Evolutionary conservation across 2,888 invertebrate species (phyloP), one percentile per base, ranked within the genome.

Genomic region (Ligdia adustata): DNA sequence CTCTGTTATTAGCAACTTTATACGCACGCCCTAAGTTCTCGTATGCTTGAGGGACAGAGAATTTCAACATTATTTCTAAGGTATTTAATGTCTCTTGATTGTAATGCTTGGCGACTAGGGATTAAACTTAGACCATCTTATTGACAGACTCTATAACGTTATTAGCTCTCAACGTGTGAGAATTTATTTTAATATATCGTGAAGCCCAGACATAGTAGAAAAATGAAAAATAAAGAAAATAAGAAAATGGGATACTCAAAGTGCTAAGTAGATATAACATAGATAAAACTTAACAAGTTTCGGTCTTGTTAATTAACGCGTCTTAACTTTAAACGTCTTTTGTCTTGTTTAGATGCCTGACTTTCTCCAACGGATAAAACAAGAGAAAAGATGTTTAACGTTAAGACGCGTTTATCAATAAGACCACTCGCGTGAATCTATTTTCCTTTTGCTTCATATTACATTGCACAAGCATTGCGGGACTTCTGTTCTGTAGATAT

Each of bases 51-150:
- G 35, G 16, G 37, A 18, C 20, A 39, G 12, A 13, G 24, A 41
- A 11, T 27, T 44, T 46, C 29, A 44, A 52, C 40, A 41, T 37
- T 54, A 44, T 44, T 27, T 41, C 7, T n/a, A 47, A n/a, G n/a
- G n/a, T n/a, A n/a, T n/a, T n/a, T n/a, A n/a, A 26, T 13, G 13
- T 2, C 6, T 9, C 31, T 24, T 24, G 16, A 29, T 27, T 4
- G 16, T 16, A 16, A 13, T 2, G 4, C 7, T 16, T 13, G 18
- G 16, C 22, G 16, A 24, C n/a, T 9, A n/a, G 11, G 28, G 24
- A 31, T 37, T 44, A 29, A 35, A 35, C 18, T 29, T 31, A 9
- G 27, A 27, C 14, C 3, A 14, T 27, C 4, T 38, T 37, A 38
- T 32, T 33, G 39, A 35, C 15, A 28, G n/a, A 46, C 11, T 28